Evolutionary conservation across 2,888 invertebrate genomes (phyloP), one percentile per base, ranked within the genome.

Genomic region (Mythimna albipuncta): DNA sequence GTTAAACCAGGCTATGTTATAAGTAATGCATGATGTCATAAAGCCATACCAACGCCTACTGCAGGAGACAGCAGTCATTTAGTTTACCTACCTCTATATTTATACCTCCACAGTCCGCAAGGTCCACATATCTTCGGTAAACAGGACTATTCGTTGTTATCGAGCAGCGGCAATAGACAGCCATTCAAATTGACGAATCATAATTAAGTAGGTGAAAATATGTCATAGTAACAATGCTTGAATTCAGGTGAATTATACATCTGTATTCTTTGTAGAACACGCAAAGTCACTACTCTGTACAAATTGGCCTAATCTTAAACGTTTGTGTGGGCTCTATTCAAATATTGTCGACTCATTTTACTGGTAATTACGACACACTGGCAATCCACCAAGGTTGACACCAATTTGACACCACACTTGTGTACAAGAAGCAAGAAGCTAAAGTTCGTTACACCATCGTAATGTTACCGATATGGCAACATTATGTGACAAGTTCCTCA

Each of bases 261-360:
- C 54, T 80, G 59, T 64, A 76, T 69, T 58, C 58, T 67, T 71
- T 64, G 64, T 67, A 47, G 50, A 66, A 70, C 50, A 59, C 65
- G 70, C 67, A 69, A 75, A 74, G 78, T 83, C 78, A 84, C 77
- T 72, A 80, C 82, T 84, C 67, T 64, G 70, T 75, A 77, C 79
- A 72, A 82, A 85, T 85, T 86, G 76, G 80, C 79, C 76, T 81
- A 81, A 84, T 84, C 84, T 72, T 70, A 75, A 75, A 82, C 78
- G 78, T 82, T 81, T 72, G 78, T 83, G 82, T 79, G 79, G 81
- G 83, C 75, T 69, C 73, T 77, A 72, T 76, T 79, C 84, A 88
- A 89, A 90, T 89, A 87, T 85, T 89, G 87, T 75, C 82, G 69
- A 84, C 82, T 90, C 88, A 87, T 82, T 73, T 77, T 65, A 63